Evolutionary conservation across 2,113 vertebrate genomes (phyloP), one percentile per base, ranked within the genome.

Genomic region (Pipra filicauda): DNA sequence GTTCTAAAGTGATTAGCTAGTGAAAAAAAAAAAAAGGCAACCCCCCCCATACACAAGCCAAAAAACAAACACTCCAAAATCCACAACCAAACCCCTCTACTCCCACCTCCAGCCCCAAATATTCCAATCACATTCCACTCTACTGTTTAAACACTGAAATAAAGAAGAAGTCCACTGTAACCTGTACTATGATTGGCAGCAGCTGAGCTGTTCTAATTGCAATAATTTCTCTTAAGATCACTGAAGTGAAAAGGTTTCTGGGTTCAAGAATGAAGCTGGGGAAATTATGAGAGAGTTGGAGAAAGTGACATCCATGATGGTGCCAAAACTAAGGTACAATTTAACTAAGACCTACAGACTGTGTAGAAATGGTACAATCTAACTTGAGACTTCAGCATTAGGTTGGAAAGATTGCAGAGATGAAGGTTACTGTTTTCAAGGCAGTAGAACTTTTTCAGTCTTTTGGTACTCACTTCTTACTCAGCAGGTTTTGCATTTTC

Each of bases 21-120:
- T 27, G 23, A 49, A 57, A 64, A 14, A 69, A 83, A 43, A 8
- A 14, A 41, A 5, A 31, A 27, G 27, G 27, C 15, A 52, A 28
- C 16, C 11, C 15, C 49, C 30, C 18, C 19, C 30, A 19, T 17
- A 55, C 33, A n/a, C 39, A 41, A 41, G 12, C 39, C 21, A n/a
- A 28, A 27, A 62, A 41, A 41, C 17, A 21, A 59, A 59, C 37
- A 20, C 26, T 24, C 24, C 37, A 19, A 62, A 62, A 39, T 27
- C 12, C 13, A 31, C 11, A 43, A 41, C 2, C 35, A 37, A 85
- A 24, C 0, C 0, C 1, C 24, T 17, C 8, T 31, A 52, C 9
- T 61, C 9, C 7, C 11, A 65, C 14, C 8, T 14, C 31, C 11
- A 43, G 30, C 21, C 6, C 23, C 44, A 76, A 6, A 14, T 52